These are phyloP conservation scores for Canis aureus DNA, from an alignment of 2,113 vertebrate genomes.

Conservation along the genomic window DNA sequence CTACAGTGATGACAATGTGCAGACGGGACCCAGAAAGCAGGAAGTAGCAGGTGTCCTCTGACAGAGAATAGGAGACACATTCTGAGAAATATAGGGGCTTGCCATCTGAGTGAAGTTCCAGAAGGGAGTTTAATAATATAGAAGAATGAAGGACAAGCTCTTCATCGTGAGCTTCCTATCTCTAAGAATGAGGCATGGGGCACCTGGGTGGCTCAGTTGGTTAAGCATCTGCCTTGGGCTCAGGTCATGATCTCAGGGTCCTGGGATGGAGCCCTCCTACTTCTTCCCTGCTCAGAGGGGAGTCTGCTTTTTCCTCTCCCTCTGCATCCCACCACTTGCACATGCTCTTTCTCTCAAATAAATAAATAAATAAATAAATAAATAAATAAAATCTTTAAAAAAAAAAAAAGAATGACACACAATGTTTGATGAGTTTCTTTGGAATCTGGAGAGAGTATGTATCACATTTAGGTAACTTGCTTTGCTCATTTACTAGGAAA, in stretches of 20 bases:
- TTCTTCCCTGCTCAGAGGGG: neutral
- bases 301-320: neutral
- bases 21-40: neutral
- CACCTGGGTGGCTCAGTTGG: neutral
- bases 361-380: neutral
- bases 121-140: neutral
- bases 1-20: neutral
- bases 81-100: neutral
- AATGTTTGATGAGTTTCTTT: neutral
- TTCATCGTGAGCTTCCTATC: neutral
- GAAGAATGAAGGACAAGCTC: neutral
- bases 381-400: too few species aligned
- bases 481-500: neutral
- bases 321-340: accelerated
- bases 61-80: neutral
- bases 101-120: neutral
- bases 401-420: neutral
- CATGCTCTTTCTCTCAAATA: neutral
- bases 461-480: neutral
- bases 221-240: neutral
- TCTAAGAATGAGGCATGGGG: neutral
- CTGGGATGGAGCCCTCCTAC: neutral
- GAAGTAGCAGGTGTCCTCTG: neutral
- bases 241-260: neutral
- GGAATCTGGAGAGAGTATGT: neutral